Evolutionary conservation across 2,888 invertebrate genomes (phyloP), one percentile per base, ranked within the genome.

Genomic region (Spicauda simplicius): DNA sequence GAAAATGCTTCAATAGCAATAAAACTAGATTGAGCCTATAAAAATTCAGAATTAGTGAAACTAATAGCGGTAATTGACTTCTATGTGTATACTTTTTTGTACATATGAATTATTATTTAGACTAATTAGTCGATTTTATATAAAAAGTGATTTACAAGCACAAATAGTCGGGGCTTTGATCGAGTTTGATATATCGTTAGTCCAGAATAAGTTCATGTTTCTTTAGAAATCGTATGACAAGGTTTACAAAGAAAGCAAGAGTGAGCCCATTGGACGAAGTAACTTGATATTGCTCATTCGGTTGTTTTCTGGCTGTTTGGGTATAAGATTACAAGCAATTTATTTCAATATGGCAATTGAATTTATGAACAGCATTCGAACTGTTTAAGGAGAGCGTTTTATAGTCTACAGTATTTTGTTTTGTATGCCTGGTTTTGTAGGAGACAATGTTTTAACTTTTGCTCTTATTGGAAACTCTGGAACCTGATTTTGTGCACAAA

Each of bases 261-360:
- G 72, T 81, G 76, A 78, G 78, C 77, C 85, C 87, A 86, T 90
- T 88, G 81, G 87, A 80, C 80, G 79, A 76, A 76, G 92, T 88
- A 91, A 93, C 87, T 78, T 78, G 91, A 93, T 90, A 91, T 86
- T 85, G 86, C 91, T 90, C 85, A 90, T 91, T 92, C 89, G 88
- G 84, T 85, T 87, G 84, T 90, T 91, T 91, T 90, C 90, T 87
- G 86, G 80, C 81, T 91, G 92, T 92, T 92, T 92, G 89, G 90
- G 87, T 91, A 91, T 93, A 90, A 87, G 89, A 92, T 92, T 92
- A 92, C 92, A 90, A 87, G 90, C 90, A 87, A 91, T 91, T 90
- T 90, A 91, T 91, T 91, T 87, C 86, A 88, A 86, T 90, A 89
- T 86, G 86, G 85, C 91, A 88, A 88, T 88, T 84, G 85, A 87